phyloP scores from a whole-genome alignment of 2,888 invertebrate genomes.

The Tuberolachnus salignus region DNA sequence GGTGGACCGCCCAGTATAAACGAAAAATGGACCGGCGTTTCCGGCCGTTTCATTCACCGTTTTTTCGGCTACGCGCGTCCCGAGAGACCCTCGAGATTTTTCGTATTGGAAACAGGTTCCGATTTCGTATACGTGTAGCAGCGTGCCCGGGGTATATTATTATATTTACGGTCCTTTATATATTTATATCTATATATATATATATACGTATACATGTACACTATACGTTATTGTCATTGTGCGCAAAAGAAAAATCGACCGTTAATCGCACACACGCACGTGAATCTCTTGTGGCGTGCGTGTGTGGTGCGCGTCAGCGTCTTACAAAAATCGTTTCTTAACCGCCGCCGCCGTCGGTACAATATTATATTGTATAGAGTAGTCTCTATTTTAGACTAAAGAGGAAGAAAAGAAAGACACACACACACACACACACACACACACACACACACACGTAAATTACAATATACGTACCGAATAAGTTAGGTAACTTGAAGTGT shows the following conservation, averaged over 20 bases:
- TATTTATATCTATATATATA: too few relatives aligned
- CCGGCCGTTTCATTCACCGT: conserved; percentile 56
- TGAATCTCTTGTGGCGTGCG: not conserved
- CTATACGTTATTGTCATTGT: too few relatives aligned
- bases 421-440: not conserved
- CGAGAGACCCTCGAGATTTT: conserved; percentile 45
- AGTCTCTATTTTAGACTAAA: too few relatives aligned
- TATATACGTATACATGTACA: too few relatives aligned
- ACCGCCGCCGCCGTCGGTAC: not conserved
- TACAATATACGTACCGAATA: too few relatives aligned
- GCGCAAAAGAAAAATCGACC: conserved; percentile 51
- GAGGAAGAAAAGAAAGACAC: not conserved
- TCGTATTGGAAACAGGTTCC: conserved; percentile 54
- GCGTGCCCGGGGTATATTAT: not conserved
- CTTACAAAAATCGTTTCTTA: not conserved
- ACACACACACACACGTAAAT: not conserved
- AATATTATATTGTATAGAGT: too few relatives aligned
- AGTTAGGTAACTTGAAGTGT: too few relatives aligned
- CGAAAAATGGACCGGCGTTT: conserved; percentile 56
- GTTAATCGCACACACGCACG: conserved; percentile 26
- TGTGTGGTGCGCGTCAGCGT: not conserved
- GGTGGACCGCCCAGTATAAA: conserved; percentile 52
- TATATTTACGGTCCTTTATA: too few relatives aligned
- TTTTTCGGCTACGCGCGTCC: conserved; percentile 12
- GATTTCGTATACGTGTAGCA: conserved; percentile 37